Base-by-base conservation (phyloP, 2,888 invertebrate genomes). In the Anorthoa munda region DNA sequence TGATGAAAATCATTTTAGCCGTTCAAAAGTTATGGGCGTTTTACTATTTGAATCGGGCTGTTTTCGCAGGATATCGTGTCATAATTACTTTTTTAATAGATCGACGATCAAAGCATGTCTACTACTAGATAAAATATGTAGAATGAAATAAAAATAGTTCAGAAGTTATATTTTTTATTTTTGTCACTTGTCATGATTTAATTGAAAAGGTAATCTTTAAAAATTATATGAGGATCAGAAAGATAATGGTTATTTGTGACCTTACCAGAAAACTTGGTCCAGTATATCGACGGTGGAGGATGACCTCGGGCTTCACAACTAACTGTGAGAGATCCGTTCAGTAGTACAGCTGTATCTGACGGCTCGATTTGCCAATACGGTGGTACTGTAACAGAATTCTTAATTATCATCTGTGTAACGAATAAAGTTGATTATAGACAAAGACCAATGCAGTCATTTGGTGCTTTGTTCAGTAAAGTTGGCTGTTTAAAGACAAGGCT, bases 221-320 rank as follows among this genome's bases (percentile, higher is more conserved):
- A 26, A 7, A 15, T 9, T 7, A 23, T 15, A 56, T 23, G 17
- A 39, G 9, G 39, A 39, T 7, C 39, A 39, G 39, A 39, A 39
- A 39, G 7, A 9, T 9, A 9, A 39, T 39, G 39, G 9, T 39
- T 7, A 39, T 39, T 39, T 39, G 39, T 39, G 39, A 39, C 2
- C 93, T 94, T 95, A 97, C 97, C 97, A 92, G 97, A 96, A 86
- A 97, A 97, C 90, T 98, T 98, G 72, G 97, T 97, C 98, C 98
- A 98, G 87, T 97, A 97, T 90, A 98, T 97, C 81, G 97, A 95
- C 39, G 98, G 98, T 81, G 97, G 95, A 17, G 98, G 98, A 94
- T 98, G 98, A 75, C 98, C 98, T 85, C 97, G 97, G 3, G 98
- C 98, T 90, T 97, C 97, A 90, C 98, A 98, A 91, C 97, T 97